A percentile compares a stretch with the other conserved stretches of the same genome.
These are phyloP conservation scores for Aythya baeri DNA, from an alignment of 2,113 vertebrate genomes.

Conservation along the genomic window DNA sequence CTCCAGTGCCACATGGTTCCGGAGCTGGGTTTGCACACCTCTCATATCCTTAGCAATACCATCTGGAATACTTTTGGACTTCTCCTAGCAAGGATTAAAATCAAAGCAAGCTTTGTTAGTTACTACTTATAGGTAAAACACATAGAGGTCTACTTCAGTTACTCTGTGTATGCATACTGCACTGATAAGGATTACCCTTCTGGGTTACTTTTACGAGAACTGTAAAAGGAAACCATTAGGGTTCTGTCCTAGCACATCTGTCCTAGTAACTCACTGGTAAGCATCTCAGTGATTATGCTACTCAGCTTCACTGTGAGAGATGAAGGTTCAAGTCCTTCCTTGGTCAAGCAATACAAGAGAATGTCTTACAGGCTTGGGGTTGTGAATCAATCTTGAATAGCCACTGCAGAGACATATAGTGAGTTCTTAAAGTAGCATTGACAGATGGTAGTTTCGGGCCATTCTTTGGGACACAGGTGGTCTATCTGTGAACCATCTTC, in stretches of 20 bases:
- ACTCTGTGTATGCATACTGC: not conserved
- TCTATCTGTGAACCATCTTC: not conserved
- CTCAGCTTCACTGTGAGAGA: not conserved
- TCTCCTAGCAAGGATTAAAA: slow-evolving; percentile 76
- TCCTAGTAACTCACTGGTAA: not conserved
- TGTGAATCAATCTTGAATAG: not conserved
- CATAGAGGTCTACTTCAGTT: not conserved
- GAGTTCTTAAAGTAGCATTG: not conserved
- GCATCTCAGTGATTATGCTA: not conserved
- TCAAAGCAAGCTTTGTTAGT: not conserved
- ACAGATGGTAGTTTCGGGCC: not conserved
- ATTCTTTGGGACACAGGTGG: not conserved
- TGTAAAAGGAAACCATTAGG: not conserved
- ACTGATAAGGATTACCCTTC: not conserved
- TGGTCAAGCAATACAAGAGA: not conserved
- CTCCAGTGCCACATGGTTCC: slow-evolving; percentile 83
- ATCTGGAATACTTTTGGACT: slow-evolving; percentile 83
- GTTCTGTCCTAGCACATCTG: not conserved
- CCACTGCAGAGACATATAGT: not conserved
- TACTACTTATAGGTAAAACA: not conserved
- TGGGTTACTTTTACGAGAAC: not conserved
- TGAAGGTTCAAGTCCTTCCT: not conserved
- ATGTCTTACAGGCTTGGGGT: not conserved
- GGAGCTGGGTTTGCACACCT: slow-evolving; percentile 83
- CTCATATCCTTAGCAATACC: slow-evolving; percentile 82